These are phyloP conservation scores for Uromys caudimaculatus DNA, from an alignment of 2,797 vertebrate species.

Conservation along the genomic window DNA sequence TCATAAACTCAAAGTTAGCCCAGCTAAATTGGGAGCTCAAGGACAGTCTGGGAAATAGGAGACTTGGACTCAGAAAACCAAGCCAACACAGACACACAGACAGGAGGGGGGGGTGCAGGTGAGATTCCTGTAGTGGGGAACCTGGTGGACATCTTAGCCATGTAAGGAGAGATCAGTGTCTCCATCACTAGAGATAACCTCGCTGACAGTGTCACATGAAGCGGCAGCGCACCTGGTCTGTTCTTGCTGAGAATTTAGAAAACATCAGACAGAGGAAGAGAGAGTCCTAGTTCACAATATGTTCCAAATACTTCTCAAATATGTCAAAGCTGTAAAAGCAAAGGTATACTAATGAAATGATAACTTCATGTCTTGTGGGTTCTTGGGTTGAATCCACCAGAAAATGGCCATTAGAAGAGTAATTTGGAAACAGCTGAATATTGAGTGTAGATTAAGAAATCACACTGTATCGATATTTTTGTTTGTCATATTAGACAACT, in stretches of 20 bases:
- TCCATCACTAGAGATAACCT: background rate
- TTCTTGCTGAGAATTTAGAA: conserved; percentile 5
- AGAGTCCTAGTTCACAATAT: background rate
- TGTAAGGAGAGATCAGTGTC: background rate
- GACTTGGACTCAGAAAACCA: background rate
- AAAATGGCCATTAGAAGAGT: background rate
- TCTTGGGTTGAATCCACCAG: background rate
- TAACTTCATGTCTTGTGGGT: background rate
- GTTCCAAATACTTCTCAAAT: conserved; percentile 25
- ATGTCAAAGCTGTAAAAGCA: background rate
- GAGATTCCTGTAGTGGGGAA: background rate
- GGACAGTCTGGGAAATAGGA: background rate
- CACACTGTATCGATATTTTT: background rate
- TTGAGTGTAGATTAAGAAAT: background rate
- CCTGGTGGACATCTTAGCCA: background rate
- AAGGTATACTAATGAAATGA: background rate
- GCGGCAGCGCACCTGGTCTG: background rate
- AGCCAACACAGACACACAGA: background rate
- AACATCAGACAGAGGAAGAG: background rate
- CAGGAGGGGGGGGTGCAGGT: too few relatives aligned
- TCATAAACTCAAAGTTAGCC: background rate
- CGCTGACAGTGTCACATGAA: background rate
- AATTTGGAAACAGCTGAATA: background rate
- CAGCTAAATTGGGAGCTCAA: background rate
- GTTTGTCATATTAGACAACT: background rate